A percentile compares a stretch with the other conserved stretches of the same genome.
Evolutionary conservation across 2,888 invertebrate genomes (phyloP).

Genomic region (Watsonalla binaria): DNA sequence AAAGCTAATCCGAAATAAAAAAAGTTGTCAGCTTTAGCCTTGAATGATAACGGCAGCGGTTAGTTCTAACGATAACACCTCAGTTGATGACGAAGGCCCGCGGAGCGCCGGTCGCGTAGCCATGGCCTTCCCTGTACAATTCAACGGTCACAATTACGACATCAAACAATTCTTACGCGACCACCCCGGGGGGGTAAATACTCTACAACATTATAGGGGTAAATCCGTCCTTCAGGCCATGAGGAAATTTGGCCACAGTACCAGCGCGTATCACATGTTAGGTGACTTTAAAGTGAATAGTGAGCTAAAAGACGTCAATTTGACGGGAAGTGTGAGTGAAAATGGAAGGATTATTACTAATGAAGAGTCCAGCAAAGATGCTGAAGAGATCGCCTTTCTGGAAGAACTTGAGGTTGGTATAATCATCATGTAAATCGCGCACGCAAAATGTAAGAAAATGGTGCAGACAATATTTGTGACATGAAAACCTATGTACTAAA

Average conservation of each 20-base stretch:
- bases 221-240: constrained; percentile 76
- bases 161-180: constrained; percentile 81
- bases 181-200: constrained; percentile 86
- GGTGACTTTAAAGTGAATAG: constrained; percentile 76
- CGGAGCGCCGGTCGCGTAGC: constrained; percentile 11
- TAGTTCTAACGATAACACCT: constrained; percentile 3
- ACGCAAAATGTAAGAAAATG: no score
- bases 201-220: constrained; percentile 77
- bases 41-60: constrained; percentile 16
- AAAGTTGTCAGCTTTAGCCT: neutral
- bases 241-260: constrained; percentile 78
- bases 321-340: constrained; percentile 57
- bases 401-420: constrained; percentile 62
- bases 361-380: constrained; percentile 40
- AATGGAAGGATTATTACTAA: constrained; percentile 62
- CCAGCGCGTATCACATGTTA: constrained; percentile 81
- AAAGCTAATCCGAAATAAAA: no score
- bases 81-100: constrained; percentile 4
- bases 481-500: no score
- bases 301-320: constrained; percentile 63
- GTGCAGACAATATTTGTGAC: no score
- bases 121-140: constrained; percentile 51
- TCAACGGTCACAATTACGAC: constrained; percentile 79
- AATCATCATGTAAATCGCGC: no score
- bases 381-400: constrained; percentile 53